Evolutionary conservation across 1,140 invertebrate species (phyloP).

Genomic region (Penaeus vannamei): DNA sequence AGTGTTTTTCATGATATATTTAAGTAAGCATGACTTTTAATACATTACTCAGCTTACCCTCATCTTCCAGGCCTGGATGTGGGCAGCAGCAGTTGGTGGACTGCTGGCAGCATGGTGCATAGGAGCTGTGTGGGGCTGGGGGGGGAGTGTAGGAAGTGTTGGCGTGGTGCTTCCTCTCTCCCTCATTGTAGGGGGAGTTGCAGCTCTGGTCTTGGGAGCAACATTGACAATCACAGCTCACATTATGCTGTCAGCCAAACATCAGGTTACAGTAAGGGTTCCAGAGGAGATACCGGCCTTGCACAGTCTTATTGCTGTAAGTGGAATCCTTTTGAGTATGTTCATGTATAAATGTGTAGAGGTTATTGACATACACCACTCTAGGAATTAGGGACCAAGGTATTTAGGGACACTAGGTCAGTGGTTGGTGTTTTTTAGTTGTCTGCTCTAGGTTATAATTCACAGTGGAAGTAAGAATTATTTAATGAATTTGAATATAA

Average conservation of each 20-base stretch:
- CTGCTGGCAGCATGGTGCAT: constrained; percentile 48
- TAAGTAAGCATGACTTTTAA: neutral
- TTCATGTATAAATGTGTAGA: neutral
- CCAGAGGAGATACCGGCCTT: constrained; percentile 69
- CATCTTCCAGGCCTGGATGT: constrained; percentile 53
- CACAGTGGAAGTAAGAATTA: too few species aligned
- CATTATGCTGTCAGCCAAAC: constrained; percentile 60
- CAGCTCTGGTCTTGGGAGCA: constrained; percentile 60
- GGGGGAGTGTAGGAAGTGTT: constrained; percentile 10
- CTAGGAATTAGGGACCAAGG: too few species aligned
- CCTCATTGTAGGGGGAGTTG: constrained; percentile 48
- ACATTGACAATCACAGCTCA: constrained; percentile 57
- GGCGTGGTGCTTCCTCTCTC: constrained; percentile 61
- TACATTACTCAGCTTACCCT: neutral
- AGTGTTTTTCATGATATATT: too few species aligned
- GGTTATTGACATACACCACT: neutral
- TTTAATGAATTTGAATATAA: too few species aligned
- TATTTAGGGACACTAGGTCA: too few species aligned
- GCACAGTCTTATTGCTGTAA: constrained; percentile 58
- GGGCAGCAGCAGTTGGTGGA: constrained; percentile 49
- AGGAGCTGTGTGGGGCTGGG: constrained; percentile 59
- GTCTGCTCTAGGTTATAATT: too few species aligned
- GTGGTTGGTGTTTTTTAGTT: too few species aligned
- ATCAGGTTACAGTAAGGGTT: constrained; percentile 53
- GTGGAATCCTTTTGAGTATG: neutral